These are phyloP conservation scores for Pelodytes ibericus DNA, from an alignment of 2,797 vertebrate species.

Conservation along the genomic window DNA sequence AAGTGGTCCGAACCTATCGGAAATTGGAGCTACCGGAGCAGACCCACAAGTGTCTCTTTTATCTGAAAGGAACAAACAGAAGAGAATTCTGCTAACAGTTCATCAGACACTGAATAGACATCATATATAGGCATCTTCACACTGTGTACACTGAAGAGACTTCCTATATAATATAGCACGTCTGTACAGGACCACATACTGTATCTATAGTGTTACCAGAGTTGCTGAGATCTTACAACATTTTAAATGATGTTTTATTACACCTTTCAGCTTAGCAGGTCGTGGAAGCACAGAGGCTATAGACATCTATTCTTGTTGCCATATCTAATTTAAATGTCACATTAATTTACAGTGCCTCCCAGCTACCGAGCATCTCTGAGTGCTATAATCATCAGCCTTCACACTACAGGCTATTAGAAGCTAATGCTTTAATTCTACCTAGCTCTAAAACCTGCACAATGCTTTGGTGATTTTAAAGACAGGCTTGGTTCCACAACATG, in stretches of 20 bases:
- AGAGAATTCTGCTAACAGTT: too few relatives aligned
- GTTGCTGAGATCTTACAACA: slow-evolving; percentile 18
- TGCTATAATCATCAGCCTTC: slow-evolving; percentile 20
- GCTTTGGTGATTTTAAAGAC: slow-evolving; percentile 10
- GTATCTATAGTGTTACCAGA: too few relatives aligned
- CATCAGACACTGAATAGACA: too few relatives aligned
- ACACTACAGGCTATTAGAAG: slow-evolving; percentile 17
- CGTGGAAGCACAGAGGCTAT: slow-evolving; percentile 22
- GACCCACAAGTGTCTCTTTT: too few relatives aligned
- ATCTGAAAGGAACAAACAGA: too few relatives aligned
- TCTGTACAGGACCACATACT: too few relatives aligned
- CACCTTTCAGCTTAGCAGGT: slow-evolving; percentile 24
- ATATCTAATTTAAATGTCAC: slow-evolving; percentile 26
- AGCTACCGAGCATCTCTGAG: slow-evolving; percentile 25
- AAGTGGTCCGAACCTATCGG: too few relatives aligned
- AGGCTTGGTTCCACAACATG: neutral
- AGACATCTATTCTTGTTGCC: slow-evolving; percentile 29
- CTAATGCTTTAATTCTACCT: slow-evolving; percentile 26
- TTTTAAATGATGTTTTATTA: slow-evolving; percentile 38
- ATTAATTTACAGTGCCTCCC: slow-evolving; percentile 32
- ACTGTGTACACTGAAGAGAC: too few relatives aligned
- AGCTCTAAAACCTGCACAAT: slow-evolving; percentile 6
- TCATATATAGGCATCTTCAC: too few relatives aligned
- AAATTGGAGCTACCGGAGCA: too few relatives aligned
- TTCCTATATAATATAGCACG: too few relatives aligned